Evolutionary conservation across 2,888 invertebrate genomes (phyloP).

Genomic region (Amphipyra berbera): DNA sequence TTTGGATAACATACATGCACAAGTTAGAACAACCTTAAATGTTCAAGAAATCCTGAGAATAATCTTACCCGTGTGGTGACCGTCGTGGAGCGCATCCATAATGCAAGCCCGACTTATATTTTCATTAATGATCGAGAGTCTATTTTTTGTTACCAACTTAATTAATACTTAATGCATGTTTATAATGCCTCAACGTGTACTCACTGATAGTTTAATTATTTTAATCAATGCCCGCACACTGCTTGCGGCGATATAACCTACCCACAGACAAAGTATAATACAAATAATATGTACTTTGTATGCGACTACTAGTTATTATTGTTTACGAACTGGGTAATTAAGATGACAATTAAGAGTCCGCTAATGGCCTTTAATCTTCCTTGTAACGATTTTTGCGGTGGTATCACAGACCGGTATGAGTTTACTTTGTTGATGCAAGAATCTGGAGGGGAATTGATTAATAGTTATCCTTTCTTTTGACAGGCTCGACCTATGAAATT

Average conservation of each 20-base stretch:
- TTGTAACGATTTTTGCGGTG: conserved; percentile 29
- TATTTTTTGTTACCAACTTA: conserved; percentile 82
- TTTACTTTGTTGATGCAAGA: conserved; percentile 11
- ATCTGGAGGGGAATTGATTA: conserved; percentile 9
- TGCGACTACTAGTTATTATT: conserved; percentile 35
- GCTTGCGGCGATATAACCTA: conserved; percentile 36
- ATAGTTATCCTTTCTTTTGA: conserved; percentile 6
- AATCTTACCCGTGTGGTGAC: conserved; percentile 47
- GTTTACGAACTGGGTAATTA: conserved; percentile 38
- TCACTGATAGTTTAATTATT: conserved; percentile 77
- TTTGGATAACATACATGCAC: neutral
- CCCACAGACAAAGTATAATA: conserved; percentile 47
- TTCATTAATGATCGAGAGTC: conserved; percentile 75
- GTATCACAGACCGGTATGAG: conserved; percentile 12
- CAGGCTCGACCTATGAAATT: conserved; percentile 26
- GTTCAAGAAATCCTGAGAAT: conserved; percentile 14
- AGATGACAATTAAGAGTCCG: conserved; percentile 43
- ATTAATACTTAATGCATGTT: conserved; percentile 83
- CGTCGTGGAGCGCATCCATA: conserved; percentile 68
- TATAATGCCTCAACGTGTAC: conserved; percentile 75
- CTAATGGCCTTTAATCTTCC: conserved; percentile 35
- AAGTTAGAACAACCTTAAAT: neutral
- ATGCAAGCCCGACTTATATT: conserved; percentile 74
- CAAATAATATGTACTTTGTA: conserved; percentile 62
- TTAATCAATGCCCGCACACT: conserved; percentile 67